These are phyloP conservation scores for Leptoteleia sp. DNA, from an alignment of 1,140 invertebrate species.

Conservation along the genomic window DNA sequence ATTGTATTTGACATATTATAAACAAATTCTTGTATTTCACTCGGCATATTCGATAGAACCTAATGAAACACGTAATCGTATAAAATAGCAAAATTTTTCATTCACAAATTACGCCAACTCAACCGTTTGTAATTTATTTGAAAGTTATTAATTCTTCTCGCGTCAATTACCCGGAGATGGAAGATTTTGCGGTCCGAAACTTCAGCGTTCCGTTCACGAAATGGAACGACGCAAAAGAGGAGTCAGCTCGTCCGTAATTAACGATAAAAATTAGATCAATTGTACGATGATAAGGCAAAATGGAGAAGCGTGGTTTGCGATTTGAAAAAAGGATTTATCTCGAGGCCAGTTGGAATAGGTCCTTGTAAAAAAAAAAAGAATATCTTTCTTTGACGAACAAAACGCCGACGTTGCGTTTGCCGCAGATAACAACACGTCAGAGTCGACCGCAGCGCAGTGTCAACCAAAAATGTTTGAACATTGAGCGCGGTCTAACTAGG, in stretches of 20 bases:
- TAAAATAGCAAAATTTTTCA: no score
- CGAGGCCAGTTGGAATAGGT: not conserved
- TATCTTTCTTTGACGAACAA: constrained; percentile 33
- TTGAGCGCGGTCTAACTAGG: constrained; percentile 27
- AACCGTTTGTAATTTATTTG: no score
- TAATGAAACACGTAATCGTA: no score
- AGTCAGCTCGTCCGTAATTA: not conserved
- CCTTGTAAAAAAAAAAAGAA: constrained; percentile 16
- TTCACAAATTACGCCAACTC: no score
- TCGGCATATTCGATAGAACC: no score
- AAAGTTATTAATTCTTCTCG: no score
- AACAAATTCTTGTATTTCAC: no score
- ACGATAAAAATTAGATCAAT: not conserved
- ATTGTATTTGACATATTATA: no score
- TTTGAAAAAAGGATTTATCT: constrained; percentile 4
- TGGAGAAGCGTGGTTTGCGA: constrained; percentile 1
- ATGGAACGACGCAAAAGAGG: no score
- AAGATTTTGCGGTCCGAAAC: no score
- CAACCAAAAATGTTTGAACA: constrained; percentile 34
- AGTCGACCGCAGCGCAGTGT: constrained; percentile 30
- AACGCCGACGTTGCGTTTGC: constrained; percentile 11
- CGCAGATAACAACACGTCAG: constrained; percentile 29
- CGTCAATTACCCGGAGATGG: no score
- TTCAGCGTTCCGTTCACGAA: no score
- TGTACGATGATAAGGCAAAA: not conserved